These are phyloP conservation scores for Trichonephila inaurata DNA, from an alignment of 1,140 invertebrate species.

Conservation along the genomic window DNA sequence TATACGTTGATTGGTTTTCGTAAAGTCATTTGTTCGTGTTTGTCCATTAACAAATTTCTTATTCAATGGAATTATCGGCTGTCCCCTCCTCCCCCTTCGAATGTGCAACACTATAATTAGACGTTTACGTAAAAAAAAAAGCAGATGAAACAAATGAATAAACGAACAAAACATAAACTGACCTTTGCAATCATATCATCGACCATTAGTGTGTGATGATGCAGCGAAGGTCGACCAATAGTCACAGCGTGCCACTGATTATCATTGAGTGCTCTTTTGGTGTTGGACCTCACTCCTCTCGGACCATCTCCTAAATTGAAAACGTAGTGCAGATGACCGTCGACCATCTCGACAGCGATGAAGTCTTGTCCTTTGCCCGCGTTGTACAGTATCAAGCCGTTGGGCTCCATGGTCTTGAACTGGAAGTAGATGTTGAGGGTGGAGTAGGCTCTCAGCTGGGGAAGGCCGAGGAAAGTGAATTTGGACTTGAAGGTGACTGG, in stretches of 20 bases:
- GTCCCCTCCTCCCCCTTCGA: too few species aligned
- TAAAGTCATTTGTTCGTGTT: too few species aligned
- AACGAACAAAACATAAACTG: neutral
- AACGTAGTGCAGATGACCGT: constrained; percentile 94
- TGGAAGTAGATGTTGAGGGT: constrained; percentile 94
- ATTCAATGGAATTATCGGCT: too few species aligned
- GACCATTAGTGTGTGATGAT: constrained; percentile 93
- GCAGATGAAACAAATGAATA: too few species aligned
- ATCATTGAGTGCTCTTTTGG: constrained; percentile 91
- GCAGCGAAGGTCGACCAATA: constrained; percentile 91
- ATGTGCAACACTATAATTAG: too few species aligned
- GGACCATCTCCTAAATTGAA: constrained; percentile 96
- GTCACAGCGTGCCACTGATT: constrained; percentile 96
- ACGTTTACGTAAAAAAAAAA: too few species aligned
- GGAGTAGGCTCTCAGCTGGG: constrained; percentile 92
- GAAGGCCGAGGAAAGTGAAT: constrained; percentile 93
- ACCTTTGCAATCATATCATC: constrained; percentile 94
- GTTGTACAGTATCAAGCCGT: constrained; percentile 96
- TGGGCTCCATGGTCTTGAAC: constrained; percentile 95
- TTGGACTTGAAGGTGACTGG: constrained; percentile 95
- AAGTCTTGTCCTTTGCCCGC: constrained; percentile 93
- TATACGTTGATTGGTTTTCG: too few species aligned
- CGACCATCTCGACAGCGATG: constrained; percentile 92
- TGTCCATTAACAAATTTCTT: too few species aligned
- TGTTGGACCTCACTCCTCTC: constrained; percentile 90